Evolutionary conservation across 23 tunicate genomes (phyloP).

Genomic region (Styela clava): DNA sequence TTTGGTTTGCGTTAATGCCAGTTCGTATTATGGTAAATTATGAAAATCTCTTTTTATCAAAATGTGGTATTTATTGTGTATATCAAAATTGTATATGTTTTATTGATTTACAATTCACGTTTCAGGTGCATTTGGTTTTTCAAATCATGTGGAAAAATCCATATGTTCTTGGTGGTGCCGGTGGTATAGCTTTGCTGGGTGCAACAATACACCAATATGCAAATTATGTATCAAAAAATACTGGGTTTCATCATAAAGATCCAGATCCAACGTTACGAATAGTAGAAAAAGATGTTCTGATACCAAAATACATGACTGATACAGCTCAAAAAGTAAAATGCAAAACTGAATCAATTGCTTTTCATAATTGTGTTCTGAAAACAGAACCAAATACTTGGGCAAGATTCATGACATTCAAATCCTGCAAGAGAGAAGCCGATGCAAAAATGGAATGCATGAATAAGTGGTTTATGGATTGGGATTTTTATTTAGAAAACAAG

Average conservation of each 20-base stretch:
- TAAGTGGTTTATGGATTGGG: constrained; percentile 37
- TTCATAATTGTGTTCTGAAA: constrained; percentile 43
- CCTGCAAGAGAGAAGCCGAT: constrained; percentile 50
- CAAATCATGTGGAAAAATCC: constrained; percentile 26
- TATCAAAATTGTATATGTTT: too few species aligned
- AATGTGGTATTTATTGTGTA: too few species aligned
- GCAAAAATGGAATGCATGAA: constrained; percentile 85
- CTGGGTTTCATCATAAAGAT: constrained; percentile 62
- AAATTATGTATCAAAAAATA: constrained; percentile 17
- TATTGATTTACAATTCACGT: too few species aligned
- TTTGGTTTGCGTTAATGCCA: too few species aligned
- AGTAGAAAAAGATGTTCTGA: constrained; percentile 82
- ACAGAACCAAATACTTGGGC: constrained; percentile 24
- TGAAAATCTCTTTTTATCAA: too few species aligned
- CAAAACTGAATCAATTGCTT: constrained; percentile 26
- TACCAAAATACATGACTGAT: constrained; percentile 80
- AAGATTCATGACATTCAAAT: constrained; percentile 38
- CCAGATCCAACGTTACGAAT: constrained; percentile 72
- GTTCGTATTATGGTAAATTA: too few species aligned
- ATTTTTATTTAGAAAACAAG: constrained; percentile 58
- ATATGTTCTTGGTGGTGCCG: constrained; percentile 22
- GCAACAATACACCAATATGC: constrained; percentile 12
- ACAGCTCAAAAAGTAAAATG: constrained; percentile 40
- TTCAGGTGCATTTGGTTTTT: too few species aligned
- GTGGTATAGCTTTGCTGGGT: constrained; percentile 17